Evolutionary conservation across 2,797 vertebrate species (phyloP).

Genomic region (Menidia menidia): DNA sequence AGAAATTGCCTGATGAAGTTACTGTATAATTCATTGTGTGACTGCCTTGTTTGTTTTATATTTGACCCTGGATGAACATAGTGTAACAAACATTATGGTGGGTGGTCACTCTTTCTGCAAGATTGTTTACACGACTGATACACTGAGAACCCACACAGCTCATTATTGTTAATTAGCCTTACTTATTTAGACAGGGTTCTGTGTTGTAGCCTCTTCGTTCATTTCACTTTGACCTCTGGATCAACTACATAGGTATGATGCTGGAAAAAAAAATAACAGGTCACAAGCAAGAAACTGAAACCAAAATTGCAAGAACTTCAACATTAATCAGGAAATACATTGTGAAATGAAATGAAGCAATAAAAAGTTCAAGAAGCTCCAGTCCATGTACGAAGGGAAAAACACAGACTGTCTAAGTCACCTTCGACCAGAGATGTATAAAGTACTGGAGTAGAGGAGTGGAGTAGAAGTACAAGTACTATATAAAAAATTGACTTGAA

Average conservation of each 20-base stretch:
- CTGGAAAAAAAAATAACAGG: too few relatives aligned
- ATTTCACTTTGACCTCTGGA: slow-evolving; percentile 28
- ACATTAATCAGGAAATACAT: too few relatives aligned
- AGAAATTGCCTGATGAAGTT: neutral
- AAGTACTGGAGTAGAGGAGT: too few relatives aligned
- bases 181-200: slow-evolving; percentile 33
- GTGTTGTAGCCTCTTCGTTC: slow-evolving; percentile 25
- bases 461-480: too few relatives aligned
- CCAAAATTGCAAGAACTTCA: too few relatives aligned
- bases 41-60: slow-evolving; percentile 20
- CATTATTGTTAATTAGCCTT: slow-evolving; percentile 46
- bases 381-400: too few relatives aligned
- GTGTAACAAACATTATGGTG: slow-evolving; percentile 15
- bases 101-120: slow-evolving; percentile 6
- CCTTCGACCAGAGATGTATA: too few relatives aligned
- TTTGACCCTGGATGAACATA: slow-evolving; percentile 15
- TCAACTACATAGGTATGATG: slow-evolving; percentile 3
- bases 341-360: too few relatives aligned
- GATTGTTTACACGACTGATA: slow-evolving; percentile 35
- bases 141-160: slow-evolving; percentile 30
- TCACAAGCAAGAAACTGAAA: too few relatives aligned
- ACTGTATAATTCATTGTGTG: slow-evolving; percentile 1
- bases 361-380: too few relatives aligned
- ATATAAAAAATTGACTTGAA: too few relatives aligned
- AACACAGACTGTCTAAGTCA: too few relatives aligned